Base-by-base conservation (phyloP, 2,888 invertebrate genomes). In the Drymonia ruficornis region DNA sequence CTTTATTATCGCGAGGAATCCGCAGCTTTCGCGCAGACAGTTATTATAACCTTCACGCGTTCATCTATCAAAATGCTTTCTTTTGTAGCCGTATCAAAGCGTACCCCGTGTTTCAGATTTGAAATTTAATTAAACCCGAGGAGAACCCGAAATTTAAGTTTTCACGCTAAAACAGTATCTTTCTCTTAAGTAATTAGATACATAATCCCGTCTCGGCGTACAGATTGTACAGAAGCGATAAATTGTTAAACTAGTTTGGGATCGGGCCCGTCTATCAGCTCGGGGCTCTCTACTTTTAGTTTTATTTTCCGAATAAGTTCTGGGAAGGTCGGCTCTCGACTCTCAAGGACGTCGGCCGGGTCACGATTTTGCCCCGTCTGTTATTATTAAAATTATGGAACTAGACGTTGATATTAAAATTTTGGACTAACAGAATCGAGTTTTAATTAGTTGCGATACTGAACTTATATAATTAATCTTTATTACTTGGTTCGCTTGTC, bases 311-410 rank as follows among this genome's bases (percentile, higher is more conserved):
- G 72, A 75, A 69, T 76, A 76, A 74, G 63, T 87, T 87, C 84
- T 81, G 78, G 78, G 87, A 90, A 90, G 89, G 89, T 84, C 85
- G 83, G 63, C 54, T 58, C 55, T 84, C 84, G 82, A 63, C 54
- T 57, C 55, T 64, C 88, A 90, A 91, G 89, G 89, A 84, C 87
- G 83, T 71, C 72, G 56, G 66, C 64, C 70, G 69, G 72, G 76
- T 77, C 76, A 72, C 72, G 69, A 64, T 68, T 70, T 68, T 63
- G 66, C 72, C 59, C 67, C 46, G 57, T 53, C 61, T 53, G 58
- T 63, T 70, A 66, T 70, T 76, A 68, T 74, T 76, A 74, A 76
- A 72, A 72, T 75, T 70, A 74, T 63, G 56, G 36, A 49, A 60
- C 61, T 55, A 63, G 60, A 61, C 59, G 61, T 65, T 64, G 45